Evolutionary conservation across 2,113 vertebrate genomes (phyloP).

Genomic region (Condylura cristata): DNA sequence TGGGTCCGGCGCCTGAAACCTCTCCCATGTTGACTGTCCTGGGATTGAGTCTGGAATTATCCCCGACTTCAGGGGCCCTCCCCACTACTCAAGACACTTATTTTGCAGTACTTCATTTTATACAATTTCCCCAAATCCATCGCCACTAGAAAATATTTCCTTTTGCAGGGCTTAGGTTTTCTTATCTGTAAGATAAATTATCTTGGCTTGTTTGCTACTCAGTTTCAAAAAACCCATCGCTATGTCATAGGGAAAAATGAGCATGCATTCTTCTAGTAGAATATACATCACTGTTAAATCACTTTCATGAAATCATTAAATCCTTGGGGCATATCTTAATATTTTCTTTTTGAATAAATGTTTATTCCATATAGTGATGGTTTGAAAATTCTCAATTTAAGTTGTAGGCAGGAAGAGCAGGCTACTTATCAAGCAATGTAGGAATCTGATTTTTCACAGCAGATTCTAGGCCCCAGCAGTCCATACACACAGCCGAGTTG

Average conservation of each 20-base stretch:
- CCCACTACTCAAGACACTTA: background rate
- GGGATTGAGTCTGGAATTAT: background rate
- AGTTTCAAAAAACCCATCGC: background rate
- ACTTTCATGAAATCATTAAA: background rate
- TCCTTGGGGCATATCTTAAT: background rate
- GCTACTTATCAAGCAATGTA: background rate
- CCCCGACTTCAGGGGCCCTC: background rate
- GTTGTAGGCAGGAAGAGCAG: background rate
- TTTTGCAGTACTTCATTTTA: conserved; percentile 28
- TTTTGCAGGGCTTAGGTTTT: background rate
- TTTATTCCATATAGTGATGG: background rate
- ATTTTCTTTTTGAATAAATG: conserved; percentile 38
- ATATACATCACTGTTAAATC: background rate
- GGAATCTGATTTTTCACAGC: background rate
- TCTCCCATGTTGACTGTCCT: background rate
- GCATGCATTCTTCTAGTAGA: background rate
- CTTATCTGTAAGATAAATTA: background rate
- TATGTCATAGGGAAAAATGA: background rate
- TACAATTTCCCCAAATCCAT: background rate
- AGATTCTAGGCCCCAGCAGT: background rate
- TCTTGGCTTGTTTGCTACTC: conserved; percentile 9
- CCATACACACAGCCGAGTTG: background rate
- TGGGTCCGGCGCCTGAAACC: background rate
- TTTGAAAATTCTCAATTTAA: conserved; percentile 28
- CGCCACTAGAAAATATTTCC: conserved; percentile 18